A percentile compares a stretch with the other conserved stretches of the same genome.
Evolutionary conservation across 2,797 vertebrate genomes (phyloP).

Genomic region (Mycteria americana): DNA sequence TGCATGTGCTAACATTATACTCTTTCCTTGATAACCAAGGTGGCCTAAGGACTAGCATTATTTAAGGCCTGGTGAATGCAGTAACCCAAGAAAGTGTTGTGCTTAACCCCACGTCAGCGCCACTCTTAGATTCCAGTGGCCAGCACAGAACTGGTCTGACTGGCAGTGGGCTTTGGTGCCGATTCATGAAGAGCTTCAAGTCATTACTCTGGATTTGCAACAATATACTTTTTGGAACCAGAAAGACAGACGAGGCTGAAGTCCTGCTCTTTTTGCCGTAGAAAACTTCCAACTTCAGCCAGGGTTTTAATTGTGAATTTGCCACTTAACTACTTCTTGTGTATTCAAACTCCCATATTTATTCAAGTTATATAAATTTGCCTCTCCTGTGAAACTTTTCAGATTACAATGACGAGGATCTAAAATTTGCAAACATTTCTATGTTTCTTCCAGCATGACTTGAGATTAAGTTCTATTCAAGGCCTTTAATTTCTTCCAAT

Average conservation of each 20-base stretch:
- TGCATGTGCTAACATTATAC: background rate
- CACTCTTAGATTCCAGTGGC: background rate
- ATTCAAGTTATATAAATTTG: background rate
- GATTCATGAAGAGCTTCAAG: background rate
- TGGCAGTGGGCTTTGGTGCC: background rate
- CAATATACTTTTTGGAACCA: background rate
- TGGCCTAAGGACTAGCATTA: background rate
- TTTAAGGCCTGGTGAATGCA: background rate
- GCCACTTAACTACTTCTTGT: background rate
- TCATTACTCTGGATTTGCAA: background rate
- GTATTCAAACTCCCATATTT: background rate
- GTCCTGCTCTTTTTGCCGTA: background rate
- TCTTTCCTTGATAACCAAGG: background rate
- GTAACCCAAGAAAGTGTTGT: background rate
- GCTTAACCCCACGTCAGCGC: background rate
- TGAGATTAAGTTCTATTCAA: background rate
- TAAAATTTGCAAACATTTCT: background rate
- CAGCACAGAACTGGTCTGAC: background rate
- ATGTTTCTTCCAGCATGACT: background rate
- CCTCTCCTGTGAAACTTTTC: background rate
- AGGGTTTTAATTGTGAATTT: background rate
- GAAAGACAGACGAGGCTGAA: background rate
- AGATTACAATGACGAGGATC: background rate
- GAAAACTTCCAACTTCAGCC: background rate
- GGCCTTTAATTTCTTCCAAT: background rate